Percentiles rank a stretch among this genome's conserved stretches.
These are phyloP conservation scores for Crotalus horridus DNA, from an alignment of 2,113 vertebrate genomes.

Conservation along the genomic window DNA sequence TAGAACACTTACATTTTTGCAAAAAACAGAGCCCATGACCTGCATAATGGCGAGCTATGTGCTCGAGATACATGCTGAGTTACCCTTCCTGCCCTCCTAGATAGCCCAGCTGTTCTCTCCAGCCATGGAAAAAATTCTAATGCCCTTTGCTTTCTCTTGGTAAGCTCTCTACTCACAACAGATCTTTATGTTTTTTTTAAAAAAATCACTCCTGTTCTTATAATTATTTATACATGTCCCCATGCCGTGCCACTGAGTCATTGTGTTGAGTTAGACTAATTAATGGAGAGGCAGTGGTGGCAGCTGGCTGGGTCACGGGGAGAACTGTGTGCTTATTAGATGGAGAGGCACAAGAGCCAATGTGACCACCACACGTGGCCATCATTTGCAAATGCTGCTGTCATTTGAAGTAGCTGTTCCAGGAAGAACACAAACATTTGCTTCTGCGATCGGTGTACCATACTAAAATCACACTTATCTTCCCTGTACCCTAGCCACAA, in stretches of 20 bases:
- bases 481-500: neutral
- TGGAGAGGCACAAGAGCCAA: neutral
- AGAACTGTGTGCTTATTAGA: neutral
- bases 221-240: conserved; percentile 15
- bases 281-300: neutral
- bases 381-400: neutral
- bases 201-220: conserved; percentile 13
- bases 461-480: neutral
- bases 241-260: conserved; percentile 3
- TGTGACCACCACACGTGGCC: too few relatives aligned
- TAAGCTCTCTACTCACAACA: neutral
- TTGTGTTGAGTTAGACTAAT: conserved; percentile 9
- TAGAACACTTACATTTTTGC: neutral
- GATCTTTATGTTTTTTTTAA: neutral
- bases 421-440: neutral
- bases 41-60: neutral
- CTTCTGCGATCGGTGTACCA: neutral
- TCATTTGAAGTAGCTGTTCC: neutral
- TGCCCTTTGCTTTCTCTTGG: neutral
- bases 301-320: neutral
- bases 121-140: neutral
- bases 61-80: neutral
- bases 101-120: neutral
- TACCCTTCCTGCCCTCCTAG: neutral
- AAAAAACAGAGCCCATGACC: neutral